Base-by-base conservation (phyloP, 2,113 vertebrate genomes). In the Amazona vittata region DNA sequence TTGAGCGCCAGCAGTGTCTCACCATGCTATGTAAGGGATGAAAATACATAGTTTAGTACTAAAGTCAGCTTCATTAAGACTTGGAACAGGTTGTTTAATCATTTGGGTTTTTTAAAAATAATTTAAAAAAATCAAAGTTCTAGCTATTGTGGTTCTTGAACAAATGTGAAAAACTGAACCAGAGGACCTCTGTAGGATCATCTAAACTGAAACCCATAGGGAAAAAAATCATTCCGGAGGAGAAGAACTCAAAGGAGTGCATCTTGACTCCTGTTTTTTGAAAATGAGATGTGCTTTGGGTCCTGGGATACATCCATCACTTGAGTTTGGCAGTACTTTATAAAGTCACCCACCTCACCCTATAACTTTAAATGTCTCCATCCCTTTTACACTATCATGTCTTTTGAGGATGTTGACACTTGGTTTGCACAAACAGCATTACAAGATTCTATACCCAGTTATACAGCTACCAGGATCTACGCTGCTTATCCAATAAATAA, bases 1-100 rank as follows among this genome's bases (percentile, higher is more conserved):
- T 29, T 2, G 2, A 26, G 50, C 37, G n/a, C n/a, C 29, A 46
- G 43, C 47, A 74, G 7, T 8, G 7, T 18, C 33, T 41, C 24
- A 25, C 31, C 2, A 2, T 31, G 33, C 17, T 12, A 31, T 3
- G 0, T 22, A 64, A 29, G 13, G 19, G n/a, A 29, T 37, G n/a
- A 50, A 46, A 63, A 73, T 20, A 26, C 18, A 22, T 2, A 5
- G 5, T 41, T 77, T 33, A 1, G 0, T n/a, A 52, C 49, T 65
- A 67, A 44, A 2, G 6, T 29, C 41, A 26, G 22, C 68, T 70
- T 65, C 37, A 10, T 20, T n/a, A n/a, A 31, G 59, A 26, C 25
- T 28, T 17, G 12, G 43, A n/a, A n/a, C 49, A 55, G 15, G n/a
- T 6, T 43, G 55, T 33, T 59, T 22, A 59, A 59, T 59, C 20